Conservation (phyloP, 2,888 invertebrate genomes). For the Steinernema scapterisci region DNA sequence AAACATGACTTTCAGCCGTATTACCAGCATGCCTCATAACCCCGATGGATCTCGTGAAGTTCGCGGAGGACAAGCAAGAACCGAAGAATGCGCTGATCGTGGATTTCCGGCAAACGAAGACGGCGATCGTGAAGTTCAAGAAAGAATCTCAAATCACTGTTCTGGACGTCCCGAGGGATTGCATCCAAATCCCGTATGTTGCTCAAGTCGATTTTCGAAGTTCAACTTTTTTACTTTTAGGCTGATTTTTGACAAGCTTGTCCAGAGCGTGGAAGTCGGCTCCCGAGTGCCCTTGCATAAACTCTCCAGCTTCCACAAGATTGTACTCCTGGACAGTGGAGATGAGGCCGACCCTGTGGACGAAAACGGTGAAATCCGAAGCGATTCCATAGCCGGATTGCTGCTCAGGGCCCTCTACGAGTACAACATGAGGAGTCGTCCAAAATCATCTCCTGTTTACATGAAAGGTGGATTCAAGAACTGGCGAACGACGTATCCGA, state of each 20-base stretch:
- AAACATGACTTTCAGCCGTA: no score
- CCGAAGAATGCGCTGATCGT: conserved; percentile 4
- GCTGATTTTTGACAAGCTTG: not conserved
- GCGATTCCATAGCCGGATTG: not conserved
- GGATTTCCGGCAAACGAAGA: not conserved
- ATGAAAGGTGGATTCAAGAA: conserved; percentile 6
- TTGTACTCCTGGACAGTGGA: not conserved
- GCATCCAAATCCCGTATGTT: not conserved
- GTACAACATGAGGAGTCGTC: not conserved
- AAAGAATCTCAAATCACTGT: not conserved
- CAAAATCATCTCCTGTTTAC: conserved; percentile 5
- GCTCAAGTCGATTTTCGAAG: not conserved
- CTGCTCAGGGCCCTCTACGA: not conserved
- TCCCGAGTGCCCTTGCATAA: not conserved
- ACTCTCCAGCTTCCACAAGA: not conserved
- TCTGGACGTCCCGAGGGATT: not conserved
- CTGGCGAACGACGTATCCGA: conserved; percentile 5
- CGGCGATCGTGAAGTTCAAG: conserved; percentile 1
- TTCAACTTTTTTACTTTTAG: not conserved
- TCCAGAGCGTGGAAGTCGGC: not conserved
- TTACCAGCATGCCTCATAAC: not conserved
- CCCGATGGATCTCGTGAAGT: not conserved
- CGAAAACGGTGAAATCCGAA: not conserved
- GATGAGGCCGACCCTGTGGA: conserved; percentile 1
- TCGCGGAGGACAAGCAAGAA: not conserved